phyloP scores from a whole-genome alignment of 1,140 invertebrate species.

The Lucilia cuprina region DNA sequence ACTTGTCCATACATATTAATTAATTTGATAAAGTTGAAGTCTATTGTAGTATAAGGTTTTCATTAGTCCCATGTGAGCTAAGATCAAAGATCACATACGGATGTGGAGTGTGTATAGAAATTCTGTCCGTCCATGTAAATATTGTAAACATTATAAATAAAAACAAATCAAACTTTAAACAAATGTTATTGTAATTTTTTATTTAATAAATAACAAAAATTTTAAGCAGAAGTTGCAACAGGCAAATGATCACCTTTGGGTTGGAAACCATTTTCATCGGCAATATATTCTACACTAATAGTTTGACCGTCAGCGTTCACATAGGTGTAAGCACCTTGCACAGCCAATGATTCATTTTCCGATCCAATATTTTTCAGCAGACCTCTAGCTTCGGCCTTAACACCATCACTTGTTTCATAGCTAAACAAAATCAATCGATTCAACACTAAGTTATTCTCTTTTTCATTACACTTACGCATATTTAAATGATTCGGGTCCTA shows the following conservation, averaged over 20 bases:
- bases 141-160: too few species aligned
- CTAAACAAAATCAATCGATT: conserved; percentile 36
- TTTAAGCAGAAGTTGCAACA: conserved; percentile 52
- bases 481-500: conserved; percentile 59
- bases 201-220: too few species aligned
- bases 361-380: conserved; percentile 65
- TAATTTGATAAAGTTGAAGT: too few species aligned
- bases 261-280: conserved; percentile 76
- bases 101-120: too few species aligned
- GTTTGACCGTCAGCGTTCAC: conserved; percentile 69
- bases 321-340: conserved; percentile 71
- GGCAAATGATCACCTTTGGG: conserved; percentile 67
- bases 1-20: too few species aligned
- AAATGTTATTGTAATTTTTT: too few species aligned
- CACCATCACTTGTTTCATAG: conserved; percentile 72
- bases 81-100: too few species aligned
- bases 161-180: too few species aligned
- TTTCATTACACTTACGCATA: conserved; percentile 50
- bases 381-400: conserved; percentile 68
- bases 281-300: conserved; percentile 69
- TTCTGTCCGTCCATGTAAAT: too few species aligned
- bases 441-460: neutral
- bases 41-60: too few species aligned
- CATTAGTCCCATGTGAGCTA: too few species aligned
- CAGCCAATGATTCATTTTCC: conserved; percentile 65